Base-by-base conservation (phyloP, 2,797 vertebrate genomes). In the Vireo griseus region DNA sequence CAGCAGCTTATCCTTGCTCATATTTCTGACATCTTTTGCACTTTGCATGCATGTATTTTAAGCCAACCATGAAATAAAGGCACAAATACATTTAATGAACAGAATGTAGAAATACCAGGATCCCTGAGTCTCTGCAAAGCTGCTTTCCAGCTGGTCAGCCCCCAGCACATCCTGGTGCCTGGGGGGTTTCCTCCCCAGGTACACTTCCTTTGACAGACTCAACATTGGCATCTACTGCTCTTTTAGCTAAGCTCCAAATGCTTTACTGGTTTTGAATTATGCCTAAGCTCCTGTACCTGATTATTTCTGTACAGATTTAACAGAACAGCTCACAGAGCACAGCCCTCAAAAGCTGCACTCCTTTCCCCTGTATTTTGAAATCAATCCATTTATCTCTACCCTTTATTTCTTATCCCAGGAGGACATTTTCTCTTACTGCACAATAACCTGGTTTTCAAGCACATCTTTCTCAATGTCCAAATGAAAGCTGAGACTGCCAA, bases 101-200 rank as follows among this genome's bases (percentile, higher is more conserved):
- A 80, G 35, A 77, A 86, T 63, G 29, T 13, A 65, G 35, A 75
- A 74, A 76, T 28, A 16, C 4, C 55, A 68, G 42, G 21, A 66
- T 47, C 8, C 10, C 26, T 51, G 26, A 47, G 26, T 9, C 24
- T 54, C 66, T 74, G 74, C 48, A 81, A 31, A 84, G 68, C 62
- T 81, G 55, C 31, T 75, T 55, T 25, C 40, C 54, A 59, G 35
- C 48, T 75, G 62, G 29, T 28, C 69, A 75, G 35, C 25, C 25
- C 16, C 42, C 39, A 66, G 66, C 37, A 80, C 0, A 1, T 37
- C 57, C 65, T 45, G 65, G n/a, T 51, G 44, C 44, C 63, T 0
- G 1, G n/a, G 44, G n/a, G 9, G n/a, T 39, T 39, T 75, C 80
- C 45, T 82, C 24, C 40, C 25, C 58, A 62, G 39, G 19, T 48